Evolutionary conservation across 2,113 vertebrate species (phyloP).

Genomic region (Holacanthus passer): DNA sequence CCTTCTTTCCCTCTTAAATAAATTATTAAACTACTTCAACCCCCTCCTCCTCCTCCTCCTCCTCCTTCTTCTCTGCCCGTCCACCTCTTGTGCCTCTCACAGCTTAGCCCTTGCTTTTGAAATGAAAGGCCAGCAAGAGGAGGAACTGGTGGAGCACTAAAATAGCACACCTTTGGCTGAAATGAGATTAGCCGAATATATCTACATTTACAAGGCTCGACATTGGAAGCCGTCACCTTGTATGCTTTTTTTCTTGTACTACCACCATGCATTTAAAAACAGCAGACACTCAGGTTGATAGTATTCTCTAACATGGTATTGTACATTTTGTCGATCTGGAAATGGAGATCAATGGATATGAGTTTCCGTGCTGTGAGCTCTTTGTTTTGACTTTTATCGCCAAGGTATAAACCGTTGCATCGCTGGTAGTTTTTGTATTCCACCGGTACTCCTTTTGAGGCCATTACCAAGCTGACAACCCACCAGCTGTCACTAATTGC

Average conservation of each 20-base stretch:
- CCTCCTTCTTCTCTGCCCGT: slow-evolving; percentile 72
- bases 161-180: slow-evolving; percentile 61
- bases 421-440: slow-evolving; percentile 81
- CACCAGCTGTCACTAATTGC: slow-evolving; percentile 90
- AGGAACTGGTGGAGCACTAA: slow-evolving; percentile 57
- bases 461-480: slow-evolving; percentile 87
- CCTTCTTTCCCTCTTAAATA: slow-evolving; percentile 96
- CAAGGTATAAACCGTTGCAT: slow-evolving; percentile 70
- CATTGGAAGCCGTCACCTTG: background rate
- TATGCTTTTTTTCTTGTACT: background rate
- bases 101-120: slow-evolving; percentile 88
- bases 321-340: slow-evolving; percentile 9
- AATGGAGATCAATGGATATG: slow-evolving; percentile 10
- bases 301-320: background rate
- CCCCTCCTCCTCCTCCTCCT: slow-evolving; percentile 86
- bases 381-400: slow-evolving; percentile 68
- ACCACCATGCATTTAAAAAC: slow-evolving; percentile 27
- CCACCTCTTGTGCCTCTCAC: slow-evolving; percentile 89
- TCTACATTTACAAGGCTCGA: slow-evolving; percentile 25
- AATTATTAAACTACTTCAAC: slow-evolving; percentile 99
- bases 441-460: slow-evolving; percentile 81
- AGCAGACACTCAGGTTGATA: background rate
- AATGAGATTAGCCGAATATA: slow-evolving; percentile 44
- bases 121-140: slow-evolving; percentile 81
- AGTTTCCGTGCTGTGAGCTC: slow-evolving; percentile 20